Evolutionary conservation across 1,140 invertebrate genomes (phyloP).

Genomic region (Trachymyrmex cornetzi): DNA sequence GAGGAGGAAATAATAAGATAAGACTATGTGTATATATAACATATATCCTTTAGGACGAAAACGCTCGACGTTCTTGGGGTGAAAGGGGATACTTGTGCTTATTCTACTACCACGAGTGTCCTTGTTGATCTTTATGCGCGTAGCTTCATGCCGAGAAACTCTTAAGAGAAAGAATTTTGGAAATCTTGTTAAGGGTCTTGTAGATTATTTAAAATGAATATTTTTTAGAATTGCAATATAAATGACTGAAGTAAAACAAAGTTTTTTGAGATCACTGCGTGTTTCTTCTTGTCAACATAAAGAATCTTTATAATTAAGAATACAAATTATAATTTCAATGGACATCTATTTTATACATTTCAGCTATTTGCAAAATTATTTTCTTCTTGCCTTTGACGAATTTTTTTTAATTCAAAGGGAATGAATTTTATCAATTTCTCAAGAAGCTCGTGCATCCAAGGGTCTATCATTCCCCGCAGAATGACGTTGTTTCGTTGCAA

Average conservation of each 20-base stretch:
- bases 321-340: constrained; percentile 1
- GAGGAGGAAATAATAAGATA: constrained; percentile 29
- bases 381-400: neutral
- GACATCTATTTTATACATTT: neutral
- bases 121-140: neutral
- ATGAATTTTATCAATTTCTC: neutral
- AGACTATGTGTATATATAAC: constrained; percentile 65
- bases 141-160: neutral
- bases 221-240: neutral
- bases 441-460: neutral
- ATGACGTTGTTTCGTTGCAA: constrained; percentile 10
- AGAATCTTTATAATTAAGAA: neutral
- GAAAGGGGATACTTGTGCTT: neutral
- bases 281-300: neutral
- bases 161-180: neutral
- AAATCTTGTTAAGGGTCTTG: neutral
- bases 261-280: neutral
- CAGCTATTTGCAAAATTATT: neutral
- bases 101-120: neutral
- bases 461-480: neutral
- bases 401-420: neutral
- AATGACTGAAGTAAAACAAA: neutral
- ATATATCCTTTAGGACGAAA: constrained; percentile 1
- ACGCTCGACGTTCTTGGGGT: constrained; percentile 3
- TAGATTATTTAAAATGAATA: neutral